These are phyloP conservation scores for Acleris literana DNA, from an alignment of 2,888 invertebrate genomes.

Conservation along the genomic window DNA sequence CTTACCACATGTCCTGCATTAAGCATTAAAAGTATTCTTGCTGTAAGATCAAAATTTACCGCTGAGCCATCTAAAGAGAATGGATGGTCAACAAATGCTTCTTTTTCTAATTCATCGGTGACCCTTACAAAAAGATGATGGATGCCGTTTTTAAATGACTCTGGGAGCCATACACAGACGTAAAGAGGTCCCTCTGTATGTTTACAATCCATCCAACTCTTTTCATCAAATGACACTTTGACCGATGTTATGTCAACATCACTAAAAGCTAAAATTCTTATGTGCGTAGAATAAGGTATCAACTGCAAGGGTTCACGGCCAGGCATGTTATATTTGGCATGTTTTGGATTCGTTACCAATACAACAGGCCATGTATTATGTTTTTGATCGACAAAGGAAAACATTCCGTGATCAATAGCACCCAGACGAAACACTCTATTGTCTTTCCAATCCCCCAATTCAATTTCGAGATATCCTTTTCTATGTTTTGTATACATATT, in stretches of 20 bases:
- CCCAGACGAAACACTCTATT: slow-evolving; percentile 92
- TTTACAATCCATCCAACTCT: slow-evolving; percentile 85
- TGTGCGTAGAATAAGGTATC: slow-evolving; percentile 88
- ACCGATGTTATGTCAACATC: slow-evolving; percentile 85
- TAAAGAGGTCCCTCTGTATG: slow-evolving; percentile 88
- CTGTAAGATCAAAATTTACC: slow-evolving; percentile 85
- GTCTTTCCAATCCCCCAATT: slow-evolving; percentile 96
- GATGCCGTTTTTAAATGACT: slow-evolving; percentile 84
- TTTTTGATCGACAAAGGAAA: slow-evolving; percentile 91
- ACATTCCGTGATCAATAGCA: slow-evolving; percentile 94
- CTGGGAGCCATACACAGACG: slow-evolving; percentile 88
- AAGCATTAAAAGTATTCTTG: slow-evolving; percentile 90
- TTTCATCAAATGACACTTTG: slow-evolving; percentile 86
- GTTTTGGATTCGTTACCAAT: slow-evolving; percentile 95
- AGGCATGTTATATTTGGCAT: slow-evolving; percentile 89
- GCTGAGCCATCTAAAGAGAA: slow-evolving; percentile 91
- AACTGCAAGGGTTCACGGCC: slow-evolving; percentile 88
- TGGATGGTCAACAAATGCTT: slow-evolving; percentile 84
- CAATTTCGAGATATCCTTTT: slow-evolving; percentile 92
- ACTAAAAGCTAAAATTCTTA: slow-evolving; percentile 92
- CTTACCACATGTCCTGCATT: slow-evolving; percentile 89
- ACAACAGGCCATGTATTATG: slow-evolving; percentile 92
- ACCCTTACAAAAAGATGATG: slow-evolving; percentile 86
- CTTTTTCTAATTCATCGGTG: slow-evolving; percentile 83
- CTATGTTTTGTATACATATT: slow-evolving; percentile 94